Conservation (phyloP, 2,113 vertebrate genomes). For the Forbesichthys papilliferus region DNA sequence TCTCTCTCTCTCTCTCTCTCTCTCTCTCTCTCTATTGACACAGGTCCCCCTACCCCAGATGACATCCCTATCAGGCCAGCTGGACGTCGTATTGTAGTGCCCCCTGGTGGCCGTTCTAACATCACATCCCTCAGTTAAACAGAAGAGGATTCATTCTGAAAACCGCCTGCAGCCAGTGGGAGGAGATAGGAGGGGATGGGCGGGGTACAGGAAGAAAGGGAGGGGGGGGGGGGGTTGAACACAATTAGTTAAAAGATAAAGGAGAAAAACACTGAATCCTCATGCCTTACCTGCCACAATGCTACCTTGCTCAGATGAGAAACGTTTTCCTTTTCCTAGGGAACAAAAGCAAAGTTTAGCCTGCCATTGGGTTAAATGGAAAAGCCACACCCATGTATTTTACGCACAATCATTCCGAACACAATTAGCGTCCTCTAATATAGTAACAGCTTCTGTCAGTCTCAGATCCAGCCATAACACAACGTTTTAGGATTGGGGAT, state of each 20-base stretch:
- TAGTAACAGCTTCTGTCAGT: background rate
- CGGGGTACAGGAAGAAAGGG: slow-evolving; percentile 40
- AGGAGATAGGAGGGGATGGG: slow-evolving; percentile 17
- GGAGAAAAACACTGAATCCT: slow-evolving; percentile 86
- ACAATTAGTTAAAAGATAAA: slow-evolving; percentile 60
- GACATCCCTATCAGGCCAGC: slow-evolving; percentile 84
- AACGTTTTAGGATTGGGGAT: background rate
- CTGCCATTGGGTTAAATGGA: background rate
- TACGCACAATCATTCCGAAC: slow-evolving; percentile 8
- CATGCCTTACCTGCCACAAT: slow-evolving; percentile 95
- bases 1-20: background rate
- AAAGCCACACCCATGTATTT: slow-evolving; percentile 20
- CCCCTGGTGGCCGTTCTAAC: slow-evolving; percentile 96
- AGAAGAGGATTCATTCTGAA: slow-evolving; percentile 28
- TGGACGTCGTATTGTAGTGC: slow-evolving; percentile 91
- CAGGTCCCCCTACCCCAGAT: slow-evolving; percentile 78
- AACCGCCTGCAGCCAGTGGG: slow-evolving; percentile 41
- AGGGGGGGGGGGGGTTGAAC: slow-evolving; percentile 3
- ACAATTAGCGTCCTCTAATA: background rate
- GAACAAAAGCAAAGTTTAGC: slow-evolving; percentile 1
- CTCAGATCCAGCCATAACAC: background rate
- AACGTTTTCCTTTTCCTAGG: slow-evolving; percentile 80
- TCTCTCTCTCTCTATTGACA: background rate
- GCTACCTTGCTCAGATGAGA: slow-evolving; percentile 86
- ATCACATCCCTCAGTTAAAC: slow-evolving; percentile 96